Percentiles rank a stretch among this genome's conserved stretches.
These are phyloP conservation scores for Papilio xuthus DNA, from an alignment of 1,140 invertebrate species.

Conservation along the genomic window DNA sequence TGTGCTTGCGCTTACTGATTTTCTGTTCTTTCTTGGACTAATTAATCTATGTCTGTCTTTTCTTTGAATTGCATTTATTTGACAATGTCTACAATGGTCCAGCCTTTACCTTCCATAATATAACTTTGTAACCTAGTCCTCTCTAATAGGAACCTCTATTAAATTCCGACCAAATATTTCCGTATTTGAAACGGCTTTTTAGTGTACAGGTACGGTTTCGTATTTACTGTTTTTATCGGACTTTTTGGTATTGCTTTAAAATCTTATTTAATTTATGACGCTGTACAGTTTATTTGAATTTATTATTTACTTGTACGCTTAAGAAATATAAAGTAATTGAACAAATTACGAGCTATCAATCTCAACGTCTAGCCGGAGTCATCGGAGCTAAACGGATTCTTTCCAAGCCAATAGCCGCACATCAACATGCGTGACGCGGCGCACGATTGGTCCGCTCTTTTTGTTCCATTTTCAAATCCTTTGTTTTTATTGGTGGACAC, in stretches of 20 bases:
- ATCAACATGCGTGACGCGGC: slow-evolving; percentile 77
- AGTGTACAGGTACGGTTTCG: background rate
- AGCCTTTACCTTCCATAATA: too few species aligned
- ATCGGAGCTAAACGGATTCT: slow-evolving; percentile 78
- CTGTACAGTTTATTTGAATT: background rate
- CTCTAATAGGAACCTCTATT: too few species aligned
- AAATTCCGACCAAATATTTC: background rate
- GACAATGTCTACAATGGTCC: too few species aligned
- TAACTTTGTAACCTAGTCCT: too few species aligned
- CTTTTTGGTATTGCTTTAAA: background rate
- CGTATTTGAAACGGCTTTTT: background rate
- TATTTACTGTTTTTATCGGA: background rate
- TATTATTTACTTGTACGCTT: slow-evolving; percentile 18
- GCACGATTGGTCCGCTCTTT: slow-evolving; percentile 78
- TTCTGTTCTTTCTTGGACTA: too few species aligned
- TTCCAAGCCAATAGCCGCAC: slow-evolving; percentile 79
- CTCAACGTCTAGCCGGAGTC: slow-evolving; percentile 74
- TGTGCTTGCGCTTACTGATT: too few species aligned
- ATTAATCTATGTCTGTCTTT: too few species aligned
- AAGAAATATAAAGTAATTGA: slow-evolving; percentile 35
- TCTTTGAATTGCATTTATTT: too few species aligned
- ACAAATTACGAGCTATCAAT: slow-evolving; percentile 71
- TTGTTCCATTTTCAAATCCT: slow-evolving; percentile 81
- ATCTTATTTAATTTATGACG: background rate
- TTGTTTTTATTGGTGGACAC: slow-evolving; percentile 82